Conservation (phyloP, 1,140 invertebrate genomes). For the Drosophila tsacasi region DNA sequence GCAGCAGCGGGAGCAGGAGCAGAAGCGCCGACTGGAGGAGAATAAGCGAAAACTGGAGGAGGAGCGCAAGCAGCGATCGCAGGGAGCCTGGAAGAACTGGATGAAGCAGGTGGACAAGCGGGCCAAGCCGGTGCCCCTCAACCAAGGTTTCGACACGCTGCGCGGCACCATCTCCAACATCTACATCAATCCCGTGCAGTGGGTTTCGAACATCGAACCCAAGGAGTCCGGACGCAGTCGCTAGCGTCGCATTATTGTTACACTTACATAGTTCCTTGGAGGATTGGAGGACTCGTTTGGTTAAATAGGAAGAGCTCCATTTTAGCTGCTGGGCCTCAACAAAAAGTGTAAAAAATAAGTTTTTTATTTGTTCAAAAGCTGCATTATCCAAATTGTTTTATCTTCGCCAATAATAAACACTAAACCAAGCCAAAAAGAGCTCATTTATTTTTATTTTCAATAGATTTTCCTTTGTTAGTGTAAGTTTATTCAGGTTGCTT, state of each 20-base stretch:
- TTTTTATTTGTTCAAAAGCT: constrained; percentile 3
- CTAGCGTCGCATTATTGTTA: constrained; percentile 9
- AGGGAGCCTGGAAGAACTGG: constrained; percentile 68
- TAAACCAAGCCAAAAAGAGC: not conserved
- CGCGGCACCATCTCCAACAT: constrained; percentile 71
- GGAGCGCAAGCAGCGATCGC: constrained; percentile 37
- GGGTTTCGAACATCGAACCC: constrained; percentile 66
- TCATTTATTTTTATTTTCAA: not conserved
- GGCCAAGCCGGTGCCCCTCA: constrained; percentile 72
- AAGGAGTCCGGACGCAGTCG: constrained; percentile 49
- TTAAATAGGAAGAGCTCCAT: not conserved
- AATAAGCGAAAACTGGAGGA: constrained; percentile 35
- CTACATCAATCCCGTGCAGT: constrained; percentile 65
- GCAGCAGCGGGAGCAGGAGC: constrained; percentile 50
- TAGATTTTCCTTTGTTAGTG: not conserved
- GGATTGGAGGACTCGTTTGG: not conserved
- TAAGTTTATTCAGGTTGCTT: no score
- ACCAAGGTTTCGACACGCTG: constrained; percentile 66
- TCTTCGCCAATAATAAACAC: constrained; percentile 10
- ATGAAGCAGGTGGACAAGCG: constrained; percentile 61
- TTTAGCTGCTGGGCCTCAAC: constrained; percentile 14
- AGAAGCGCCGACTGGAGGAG: constrained; percentile 17
- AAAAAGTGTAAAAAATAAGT: not conserved
- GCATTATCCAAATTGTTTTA: constrained; percentile 1
- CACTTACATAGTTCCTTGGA: constrained; percentile 5